phyloP scores from a whole-genome alignment of 2,797 vertebrate genomes.

The Pogoniulus pusillus region DNA sequence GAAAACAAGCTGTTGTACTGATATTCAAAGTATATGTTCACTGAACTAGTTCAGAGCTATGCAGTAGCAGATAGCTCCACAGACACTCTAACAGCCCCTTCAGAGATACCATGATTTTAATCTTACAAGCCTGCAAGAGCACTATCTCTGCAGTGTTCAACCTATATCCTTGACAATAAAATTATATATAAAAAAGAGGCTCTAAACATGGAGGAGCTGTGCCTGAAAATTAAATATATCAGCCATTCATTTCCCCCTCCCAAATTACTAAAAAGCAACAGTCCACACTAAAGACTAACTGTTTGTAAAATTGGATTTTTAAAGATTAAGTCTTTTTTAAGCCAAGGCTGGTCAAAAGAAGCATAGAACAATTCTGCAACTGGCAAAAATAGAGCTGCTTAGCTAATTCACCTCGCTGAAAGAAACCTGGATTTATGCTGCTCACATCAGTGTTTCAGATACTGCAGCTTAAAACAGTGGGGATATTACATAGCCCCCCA shows the following conservation, averaged over 20 bases:
- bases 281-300: slow-evolving; percentile 74
- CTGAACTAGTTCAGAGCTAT: slow-evolving; percentile 10
- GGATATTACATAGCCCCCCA: slow-evolving; percentile 15
- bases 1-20: not conserved
- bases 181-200: not conserved
- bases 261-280: slow-evolving; percentile 75
- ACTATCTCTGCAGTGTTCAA: not conserved
- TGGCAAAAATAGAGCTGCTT: slow-evolving; percentile 26
- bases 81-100: slow-evolving; percentile 1
- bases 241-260: slow-evolving; percentile 61
- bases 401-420: slow-evolving; percentile 2
- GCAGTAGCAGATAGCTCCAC: not conserved
- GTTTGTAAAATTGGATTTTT: slow-evolving; percentile 78
- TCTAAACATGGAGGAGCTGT: slow-evolving; percentile 20
- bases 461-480: not conserved
- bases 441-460: slow-evolving; percentile 23
- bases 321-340: slow-evolving; percentile 62
- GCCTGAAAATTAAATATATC: slow-evolving; percentile 46
- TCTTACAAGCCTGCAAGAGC: not conserved
- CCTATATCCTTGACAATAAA: slow-evolving; percentile 34
- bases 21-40: not conserved
- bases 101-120: slow-evolving; percentile 30
- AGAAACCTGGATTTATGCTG: slow-evolving; percentile 1
- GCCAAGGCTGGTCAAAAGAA: slow-evolving; percentile 3
- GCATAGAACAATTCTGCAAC: slow-evolving; percentile 10